Base-by-base conservation (phyloP, 2,113 vertebrate genomes). In the Shinisaurus crocodilurus region DNA sequence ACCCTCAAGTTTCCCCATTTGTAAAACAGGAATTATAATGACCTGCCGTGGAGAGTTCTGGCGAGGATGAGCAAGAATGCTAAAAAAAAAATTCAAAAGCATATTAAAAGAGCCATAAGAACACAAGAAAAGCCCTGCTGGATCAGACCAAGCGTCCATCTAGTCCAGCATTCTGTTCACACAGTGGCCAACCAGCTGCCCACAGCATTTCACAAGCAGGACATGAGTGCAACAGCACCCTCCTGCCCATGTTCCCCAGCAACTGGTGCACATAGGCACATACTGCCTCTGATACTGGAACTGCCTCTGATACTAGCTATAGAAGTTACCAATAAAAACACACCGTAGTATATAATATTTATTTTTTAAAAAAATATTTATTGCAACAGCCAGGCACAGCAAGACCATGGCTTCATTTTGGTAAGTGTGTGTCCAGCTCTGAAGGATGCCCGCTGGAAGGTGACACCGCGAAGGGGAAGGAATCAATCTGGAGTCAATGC, bases 401-500 rank as follows among this genome's bases (percentile, higher is more conserved):
- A 82, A 83, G 40, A 27, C 27, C 32, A n/a, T 29, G 82, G 34
- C 3, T 25, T 65, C 20, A 5, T 80, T 57, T 67, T 20, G 45
- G 45, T n/a, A 50, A 75, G 45, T 37, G 63, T 25, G 5, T n/a
- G 16, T 12, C 45, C 27, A 12, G 2, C 45, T 90, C 57, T 57
- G 83, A 70, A 90, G 65, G 48, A 57, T 34, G 43, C 45, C 34
- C 29, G 32, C 20, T 43, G 8, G 50, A 25, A 81, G 65, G 16
- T 2, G 13, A 72, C 32, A 13, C 6, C 13, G 1, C 7, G 5
- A 6, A 65, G 37, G 6, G 13, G 3, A 85, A 40, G 34, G 77
- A 32, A 65, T 84, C 70, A 89, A 10, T 84, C 88, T n/a, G 88
- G 88, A 75, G 37, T 63, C 69, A 89, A 32, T 16, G 81, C 81